A percentile compares a stretch with the other conserved stretches of the same genome.
Conservation (phyloP, 2,888 invertebrate genomes). For the Heliconius erato region DNA sequence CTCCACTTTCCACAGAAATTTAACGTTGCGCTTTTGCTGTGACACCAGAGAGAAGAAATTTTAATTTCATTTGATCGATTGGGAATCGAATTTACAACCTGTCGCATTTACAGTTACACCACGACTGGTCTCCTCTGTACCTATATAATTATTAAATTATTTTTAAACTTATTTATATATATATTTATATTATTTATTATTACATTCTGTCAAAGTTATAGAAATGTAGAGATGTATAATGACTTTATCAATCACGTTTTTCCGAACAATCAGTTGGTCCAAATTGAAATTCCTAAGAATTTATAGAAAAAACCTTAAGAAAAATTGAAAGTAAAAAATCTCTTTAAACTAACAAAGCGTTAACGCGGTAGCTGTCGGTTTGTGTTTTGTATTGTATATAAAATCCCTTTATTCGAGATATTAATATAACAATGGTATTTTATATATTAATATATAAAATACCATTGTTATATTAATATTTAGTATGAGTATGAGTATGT, state of each 20-base stretch:
- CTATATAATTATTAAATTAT: neutral
- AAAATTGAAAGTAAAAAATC: neutral
- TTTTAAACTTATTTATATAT: neutral
- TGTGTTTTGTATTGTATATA: neutral
- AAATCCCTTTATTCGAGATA: neutral
- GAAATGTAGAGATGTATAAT: neutral
- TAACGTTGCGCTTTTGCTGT: too few relatives aligned
- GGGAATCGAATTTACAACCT: too few relatives aligned
- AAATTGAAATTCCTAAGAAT: neutral
- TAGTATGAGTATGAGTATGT: too few relatives aligned
- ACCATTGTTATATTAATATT: too few relatives aligned
- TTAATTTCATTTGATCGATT: too few relatives aligned
- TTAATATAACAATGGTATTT: neutral
- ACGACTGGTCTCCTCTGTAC: neutral
- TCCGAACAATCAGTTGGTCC: neutral
- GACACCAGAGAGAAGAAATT: too few relatives aligned
- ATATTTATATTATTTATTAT: neutral
- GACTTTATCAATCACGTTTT: neutral
- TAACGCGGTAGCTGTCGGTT: neutral
- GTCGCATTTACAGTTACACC: too few relatives aligned
- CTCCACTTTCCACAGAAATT: too few relatives aligned
- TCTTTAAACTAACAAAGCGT: conserved; percentile 6
- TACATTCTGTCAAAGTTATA: neutral
- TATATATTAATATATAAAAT: neutral
- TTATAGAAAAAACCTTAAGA: neutral